Conservation (phyloP, 2,113 vertebrate species). For the Malurus melanocephalus region DNA sequence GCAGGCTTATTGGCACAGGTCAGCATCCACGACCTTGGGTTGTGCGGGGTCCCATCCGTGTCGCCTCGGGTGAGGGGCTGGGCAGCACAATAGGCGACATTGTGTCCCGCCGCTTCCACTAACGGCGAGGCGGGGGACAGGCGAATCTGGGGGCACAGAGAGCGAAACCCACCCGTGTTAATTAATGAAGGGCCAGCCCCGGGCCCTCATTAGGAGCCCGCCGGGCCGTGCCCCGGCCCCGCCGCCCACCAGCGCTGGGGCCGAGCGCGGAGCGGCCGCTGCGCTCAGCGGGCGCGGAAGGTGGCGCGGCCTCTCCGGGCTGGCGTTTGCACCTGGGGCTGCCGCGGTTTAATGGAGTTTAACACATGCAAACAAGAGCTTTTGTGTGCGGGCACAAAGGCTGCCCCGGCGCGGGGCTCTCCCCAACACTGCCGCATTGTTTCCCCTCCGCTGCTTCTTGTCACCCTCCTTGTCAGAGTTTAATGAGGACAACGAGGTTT, state of each 20-base stretch:
- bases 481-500: constrained; percentile 92
- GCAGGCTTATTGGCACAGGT: background rate
- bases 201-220: constrained; percentile 57
- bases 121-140: background rate
- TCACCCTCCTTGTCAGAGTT: constrained; percentile 91
- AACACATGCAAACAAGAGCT: constrained; percentile 88
- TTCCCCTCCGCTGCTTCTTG: constrained; percentile 88
- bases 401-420: constrained; percentile 73
- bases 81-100: constrained; percentile 57
- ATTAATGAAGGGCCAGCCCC: constrained; percentile 2
- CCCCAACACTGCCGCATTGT: constrained; percentile 83
- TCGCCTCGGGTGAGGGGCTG: background rate
- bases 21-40: background rate
- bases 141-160: background rate
- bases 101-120: constrained; percentile 39
- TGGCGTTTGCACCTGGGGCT: constrained; percentile 87
- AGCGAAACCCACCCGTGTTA: background rate
- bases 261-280: background rate
- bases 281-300: constrained; percentile 62
- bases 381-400: constrained; percentile 89
- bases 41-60: background rate
- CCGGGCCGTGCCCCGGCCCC: background rate
- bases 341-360: constrained; percentile 83
- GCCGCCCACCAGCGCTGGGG: constrained; percentile 35
- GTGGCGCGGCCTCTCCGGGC: constrained; percentile 32